A percentile compares a stretch with the other conserved stretches of the same genome.
phyloP scores from a whole-genome alignment of 2,888 invertebrate species.

The Pollenia labialis region DNA sequence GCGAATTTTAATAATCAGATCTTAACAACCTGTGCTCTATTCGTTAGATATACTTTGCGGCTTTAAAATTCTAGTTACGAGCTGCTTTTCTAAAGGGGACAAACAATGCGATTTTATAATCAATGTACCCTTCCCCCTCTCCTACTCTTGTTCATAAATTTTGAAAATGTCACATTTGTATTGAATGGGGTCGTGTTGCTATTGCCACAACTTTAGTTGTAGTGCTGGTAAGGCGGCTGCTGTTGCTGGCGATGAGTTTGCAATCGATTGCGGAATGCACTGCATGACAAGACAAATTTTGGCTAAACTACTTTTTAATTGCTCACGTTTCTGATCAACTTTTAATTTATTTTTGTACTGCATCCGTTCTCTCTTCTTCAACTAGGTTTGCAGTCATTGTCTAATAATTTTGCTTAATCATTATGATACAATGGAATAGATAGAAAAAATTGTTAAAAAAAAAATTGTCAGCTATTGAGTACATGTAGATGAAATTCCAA shows the following conservation, averaged over 20 bases:
- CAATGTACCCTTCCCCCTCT: neutral
- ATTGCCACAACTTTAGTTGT: neutral
- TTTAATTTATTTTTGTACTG: neutral
- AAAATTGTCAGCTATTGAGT: too few species aligned
- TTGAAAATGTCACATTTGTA: slow-evolving; percentile 5
- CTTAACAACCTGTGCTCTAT: slow-evolving; percentile 10
- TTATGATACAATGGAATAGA: neutral
- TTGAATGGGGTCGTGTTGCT: neutral
- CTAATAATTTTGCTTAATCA: slow-evolving; percentile 3
- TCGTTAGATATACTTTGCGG: slow-evolving; percentile 33
- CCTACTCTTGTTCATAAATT: slow-evolving; percentile 34
- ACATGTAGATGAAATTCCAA: too few species aligned
- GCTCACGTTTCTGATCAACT: slow-evolving; percentile 29
- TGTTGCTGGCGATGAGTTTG: slow-evolving; percentile 1
- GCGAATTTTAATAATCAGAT: slow-evolving; percentile 40
- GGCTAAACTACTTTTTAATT: slow-evolving; percentile 60
- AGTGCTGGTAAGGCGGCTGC: neutral
- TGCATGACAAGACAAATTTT: slow-evolving; percentile 57
- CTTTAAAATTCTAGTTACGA: slow-evolving; percentile 12
- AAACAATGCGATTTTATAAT: slow-evolving; percentile 30
- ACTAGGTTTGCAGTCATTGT: neutral
- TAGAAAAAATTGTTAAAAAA: too few species aligned
- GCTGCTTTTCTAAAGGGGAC: neutral
- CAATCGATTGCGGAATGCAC: slow-evolving; percentile 19
- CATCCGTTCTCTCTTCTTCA: neutral